These are phyloP conservation scores for Psittacula echo DNA, from an alignment of 2,797 vertebrate genomes.

Conservation along the genomic window DNA sequence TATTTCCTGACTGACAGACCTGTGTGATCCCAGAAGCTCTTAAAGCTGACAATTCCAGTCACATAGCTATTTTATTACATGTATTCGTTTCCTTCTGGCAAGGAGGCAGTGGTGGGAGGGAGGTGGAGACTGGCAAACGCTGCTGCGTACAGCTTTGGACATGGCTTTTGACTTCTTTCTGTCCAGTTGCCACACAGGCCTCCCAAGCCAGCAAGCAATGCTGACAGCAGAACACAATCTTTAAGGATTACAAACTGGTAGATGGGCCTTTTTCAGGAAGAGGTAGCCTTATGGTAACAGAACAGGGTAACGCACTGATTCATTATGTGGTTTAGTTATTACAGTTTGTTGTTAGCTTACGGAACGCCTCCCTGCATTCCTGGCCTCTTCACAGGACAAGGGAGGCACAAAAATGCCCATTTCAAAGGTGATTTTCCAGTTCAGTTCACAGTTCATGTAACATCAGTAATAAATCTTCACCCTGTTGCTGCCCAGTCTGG, in stretches of 20 bases:
- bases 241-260: neutral
- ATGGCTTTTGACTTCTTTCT: neutral
- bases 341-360: neutral
- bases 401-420: conserved; percentile 9
- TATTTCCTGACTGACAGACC: neutral
- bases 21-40: neutral
- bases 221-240: neutral
- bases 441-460: neutral
- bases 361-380: neutral
- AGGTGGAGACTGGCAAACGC: neutral
- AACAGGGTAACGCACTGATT: neutral
- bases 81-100: neutral
- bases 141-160: neutral
- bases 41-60: neutral
- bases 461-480: conserved; percentile 14
- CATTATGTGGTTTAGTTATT: neutral
- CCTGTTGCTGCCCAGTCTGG: neutral
- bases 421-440: conserved; percentile 41
- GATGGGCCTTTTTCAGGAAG: neutral
- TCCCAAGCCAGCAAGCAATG: neutral
- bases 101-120: neutral
- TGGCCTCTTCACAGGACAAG: neutral
- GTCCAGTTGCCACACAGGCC: neutral
- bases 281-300: neutral
- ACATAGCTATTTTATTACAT: neutral